Base-by-base conservation (phyloP, 2,888 invertebrate genomes). In the Patella ulyssiponensis region DNA sequence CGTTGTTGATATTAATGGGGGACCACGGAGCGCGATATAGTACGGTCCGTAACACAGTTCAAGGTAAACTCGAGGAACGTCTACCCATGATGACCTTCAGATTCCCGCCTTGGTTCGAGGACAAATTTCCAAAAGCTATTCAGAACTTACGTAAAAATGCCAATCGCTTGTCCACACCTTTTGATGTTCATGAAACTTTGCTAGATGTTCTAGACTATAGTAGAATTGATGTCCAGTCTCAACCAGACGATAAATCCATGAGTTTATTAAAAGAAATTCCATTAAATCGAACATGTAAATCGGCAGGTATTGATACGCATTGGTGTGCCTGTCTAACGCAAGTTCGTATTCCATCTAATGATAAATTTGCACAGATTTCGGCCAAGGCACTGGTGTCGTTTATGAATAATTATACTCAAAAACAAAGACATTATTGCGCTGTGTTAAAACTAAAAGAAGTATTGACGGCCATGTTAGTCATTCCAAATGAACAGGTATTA, bases 1-100 rank as follows among this genome's bases (percentile, higher is more conserved):
- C 90, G 0, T 58, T 91, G 23, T 69, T 90, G 17, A 80, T 90
- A 20, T 78, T 90, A 11, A 87, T 91, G 86, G 85, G 85, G 2
- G 91, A 91, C 76, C 90, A 91, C 81, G 91, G 91, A 9, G 87
- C 88, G 5, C 77, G 89, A 17, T 88, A 88, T 74, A 86, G 86
- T 27, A 80, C 81, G 44, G 86, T 89, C 12, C 81, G 90, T 11
- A 76, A 83, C 52, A 87, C 89, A 0, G 83, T 88, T 11, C 88
- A 89, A 72, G 90, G 90, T 7, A 90, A 90, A 79, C 83, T 89
- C 51, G 90, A 90, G 76, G 90, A 90, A 74, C 80, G 90, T 23
- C 82, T 90, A n/a, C 91, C 91, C 1, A 81, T 90, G 80, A 85
- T 90, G 86, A 85, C 89, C 0, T 71, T 90, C 4, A 74, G 82